Percentiles rank a stretch among this genome's conserved stretches.
phyloP scores from a whole-genome alignment of 2,797 vertebrate genomes.

The Schizopygopsis malacanthus region DNA sequence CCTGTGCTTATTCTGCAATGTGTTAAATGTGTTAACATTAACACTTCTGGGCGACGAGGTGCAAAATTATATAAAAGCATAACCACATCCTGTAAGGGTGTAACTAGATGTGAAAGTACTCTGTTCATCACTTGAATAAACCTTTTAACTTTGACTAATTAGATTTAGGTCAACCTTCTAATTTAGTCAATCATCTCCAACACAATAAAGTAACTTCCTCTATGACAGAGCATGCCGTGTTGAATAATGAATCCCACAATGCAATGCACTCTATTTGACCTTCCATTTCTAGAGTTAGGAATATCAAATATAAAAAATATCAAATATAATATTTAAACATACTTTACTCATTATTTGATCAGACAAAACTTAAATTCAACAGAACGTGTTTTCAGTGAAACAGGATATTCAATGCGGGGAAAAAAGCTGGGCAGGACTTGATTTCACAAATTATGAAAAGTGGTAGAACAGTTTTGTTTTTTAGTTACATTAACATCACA shows the following conservation, averaged over 20 bases:
- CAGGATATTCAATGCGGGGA: neutral
- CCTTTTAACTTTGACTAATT: neutral
- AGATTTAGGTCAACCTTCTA: slow-evolving; percentile 1
- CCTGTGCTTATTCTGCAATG: neutral
- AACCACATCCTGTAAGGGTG: slow-evolving; percentile 12
- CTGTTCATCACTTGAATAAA: neutral
- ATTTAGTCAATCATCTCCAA: neutral
- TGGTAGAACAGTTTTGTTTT: neutral
- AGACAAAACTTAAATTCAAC: neutral
- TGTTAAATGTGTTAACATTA: neutral
- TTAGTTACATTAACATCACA: neutral
- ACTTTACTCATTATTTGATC: neutral
- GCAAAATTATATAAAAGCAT: neutral
- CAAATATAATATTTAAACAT: neutral
- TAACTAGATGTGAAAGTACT: neutral
- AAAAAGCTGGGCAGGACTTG: neutral
- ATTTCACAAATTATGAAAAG: neutral
- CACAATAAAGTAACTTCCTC: neutral
- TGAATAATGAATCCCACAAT: neutral
- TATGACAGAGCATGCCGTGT: neutral
- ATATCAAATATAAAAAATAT: neutral
- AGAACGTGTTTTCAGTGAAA: neutral
- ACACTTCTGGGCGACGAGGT: neutral
- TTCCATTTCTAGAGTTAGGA: neutral
- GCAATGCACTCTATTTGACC: neutral